These are phyloP conservation scores for Puntigrus tetrazona DNA, from an alignment of 2,113 vertebrate genomes.

Conservation along the genomic window DNA sequence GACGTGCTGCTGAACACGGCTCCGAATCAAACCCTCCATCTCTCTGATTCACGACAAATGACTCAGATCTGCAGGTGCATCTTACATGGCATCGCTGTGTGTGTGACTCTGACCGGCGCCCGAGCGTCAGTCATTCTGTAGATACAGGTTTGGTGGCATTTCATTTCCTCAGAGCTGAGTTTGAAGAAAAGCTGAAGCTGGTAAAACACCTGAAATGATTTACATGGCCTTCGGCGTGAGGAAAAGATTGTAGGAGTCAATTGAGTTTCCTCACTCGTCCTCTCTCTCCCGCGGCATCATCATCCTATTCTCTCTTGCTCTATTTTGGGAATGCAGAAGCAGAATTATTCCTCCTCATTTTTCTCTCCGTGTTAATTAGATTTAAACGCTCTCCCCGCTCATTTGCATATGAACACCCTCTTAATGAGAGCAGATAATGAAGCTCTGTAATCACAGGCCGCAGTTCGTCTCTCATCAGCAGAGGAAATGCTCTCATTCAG, in stretches of 20 bases:
- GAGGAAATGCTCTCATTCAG: slow-evolving; percentile 4
- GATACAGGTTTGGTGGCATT: background rate
- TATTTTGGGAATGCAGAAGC: slow-evolving; percentile 5
- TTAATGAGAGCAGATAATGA: slow-evolving; percentile 49
- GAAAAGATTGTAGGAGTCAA: background rate
- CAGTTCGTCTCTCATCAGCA: slow-evolving; percentile 1
- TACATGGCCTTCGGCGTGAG: background rate
- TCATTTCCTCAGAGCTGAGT: background rate
- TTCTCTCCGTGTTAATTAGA: slow-evolving; percentile 50
- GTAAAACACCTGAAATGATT: background rate
- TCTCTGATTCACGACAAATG: background rate
- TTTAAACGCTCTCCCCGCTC: slow-evolving; percentile 37
- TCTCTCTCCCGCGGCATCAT: background rate
- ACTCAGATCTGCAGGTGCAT: background rate
- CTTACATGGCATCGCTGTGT: no score
- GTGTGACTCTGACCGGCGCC: background rate
- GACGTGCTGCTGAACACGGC: background rate
- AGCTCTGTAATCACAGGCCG: slow-evolving; percentile 18
- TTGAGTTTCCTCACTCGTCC: background rate
- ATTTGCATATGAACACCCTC: slow-evolving; percentile 40
- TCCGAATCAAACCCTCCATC: background rate
- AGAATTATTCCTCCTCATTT: slow-evolving; percentile 16
- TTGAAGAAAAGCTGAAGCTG: background rate
- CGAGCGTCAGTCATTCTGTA: background rate
- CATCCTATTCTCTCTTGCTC: background rate